Evolutionary conservation across 2,888 invertebrate species (phyloP).

Genomic region (Agonopterix alstromeriana): DNA sequence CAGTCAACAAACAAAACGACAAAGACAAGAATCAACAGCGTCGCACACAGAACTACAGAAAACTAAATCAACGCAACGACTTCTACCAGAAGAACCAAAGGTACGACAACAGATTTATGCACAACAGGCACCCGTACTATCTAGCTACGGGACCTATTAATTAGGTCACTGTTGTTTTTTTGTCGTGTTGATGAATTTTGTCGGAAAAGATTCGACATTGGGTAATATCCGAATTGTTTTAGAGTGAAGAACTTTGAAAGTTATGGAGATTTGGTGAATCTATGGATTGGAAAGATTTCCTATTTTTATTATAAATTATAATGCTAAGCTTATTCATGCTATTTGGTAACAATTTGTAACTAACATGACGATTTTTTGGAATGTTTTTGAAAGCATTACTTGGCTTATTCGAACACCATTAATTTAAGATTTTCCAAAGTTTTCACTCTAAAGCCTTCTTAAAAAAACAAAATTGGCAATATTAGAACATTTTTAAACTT

Average conservation of each 20-base stretch:
- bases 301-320: too few relatives aligned
- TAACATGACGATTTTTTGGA: not conserved
- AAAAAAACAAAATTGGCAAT: not conserved
- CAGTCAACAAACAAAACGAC: conserved; percentile 37
- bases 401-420: not conserved
- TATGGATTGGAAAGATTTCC: too few relatives aligned
- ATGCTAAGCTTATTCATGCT: too few relatives aligned
- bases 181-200: too few relatives aligned
- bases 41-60: conserved; percentile 56
- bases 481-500: not conserved
- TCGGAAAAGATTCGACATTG: too few relatives aligned
- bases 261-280: not conserved
- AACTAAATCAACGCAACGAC: conserved; percentile 48
- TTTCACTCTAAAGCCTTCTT: too few relatives aligned
- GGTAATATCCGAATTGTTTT: too few relatives aligned
- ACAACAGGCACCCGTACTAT: conserved; percentile 60
- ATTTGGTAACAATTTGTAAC: conserved; percentile 5
- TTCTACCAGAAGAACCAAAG: conserved; percentile 62
- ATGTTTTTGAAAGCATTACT: not conserved
- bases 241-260: too few relatives aligned
- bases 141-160: conserved; percentile 70
- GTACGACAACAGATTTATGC: conserved; percentile 60
- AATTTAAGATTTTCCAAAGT: too few relatives aligned
- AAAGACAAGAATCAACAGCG: conserved; percentile 48
- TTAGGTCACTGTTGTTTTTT: conserved; percentile 18